Evolutionary conservation across 2,113 vertebrate species (phyloP).

Genomic region (Saimiri boliviensis): DNA sequence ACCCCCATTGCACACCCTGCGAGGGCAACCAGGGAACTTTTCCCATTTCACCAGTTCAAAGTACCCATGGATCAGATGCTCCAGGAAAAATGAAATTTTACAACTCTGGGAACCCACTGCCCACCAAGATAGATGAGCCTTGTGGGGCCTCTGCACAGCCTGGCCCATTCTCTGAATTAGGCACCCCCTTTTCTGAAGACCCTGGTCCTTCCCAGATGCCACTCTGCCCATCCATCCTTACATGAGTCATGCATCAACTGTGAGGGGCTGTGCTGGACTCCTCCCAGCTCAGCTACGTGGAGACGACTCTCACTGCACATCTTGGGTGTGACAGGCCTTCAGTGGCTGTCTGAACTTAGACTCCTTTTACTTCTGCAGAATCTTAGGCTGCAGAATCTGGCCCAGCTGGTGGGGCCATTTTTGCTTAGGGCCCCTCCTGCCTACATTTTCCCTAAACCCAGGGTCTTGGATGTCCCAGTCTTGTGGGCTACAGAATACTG

Average conservation of each 20-base stretch:
- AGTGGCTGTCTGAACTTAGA: not conserved
- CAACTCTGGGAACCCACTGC: not conserved
- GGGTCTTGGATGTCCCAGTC: not conserved
- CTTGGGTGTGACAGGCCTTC: not conserved
- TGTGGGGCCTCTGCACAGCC: not conserved
- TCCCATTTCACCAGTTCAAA: not conserved
- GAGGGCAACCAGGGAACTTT: no score
- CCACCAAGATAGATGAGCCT: not conserved
- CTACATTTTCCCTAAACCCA: not conserved
- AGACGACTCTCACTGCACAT: not conserved
- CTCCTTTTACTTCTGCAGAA: slow-evolving; percentile 11
- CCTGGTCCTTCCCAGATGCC: not conserved
- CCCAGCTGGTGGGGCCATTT: not conserved
- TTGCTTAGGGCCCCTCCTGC: not conserved
- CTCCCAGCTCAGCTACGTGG: not conserved
- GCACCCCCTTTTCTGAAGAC: not conserved
- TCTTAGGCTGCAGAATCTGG: not conserved
- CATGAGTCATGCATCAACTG: not conserved
- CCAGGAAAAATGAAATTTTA: not conserved
- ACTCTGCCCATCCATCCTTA: not conserved
- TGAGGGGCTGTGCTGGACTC: not conserved
- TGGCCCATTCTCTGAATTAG: not conserved
- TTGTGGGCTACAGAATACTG: not conserved
- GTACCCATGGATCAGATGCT: not conserved
- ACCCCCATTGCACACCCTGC: no score